Conservation (phyloP, 2,113 vertebrate genomes). For the Ammospiza nelsoni region DNA sequence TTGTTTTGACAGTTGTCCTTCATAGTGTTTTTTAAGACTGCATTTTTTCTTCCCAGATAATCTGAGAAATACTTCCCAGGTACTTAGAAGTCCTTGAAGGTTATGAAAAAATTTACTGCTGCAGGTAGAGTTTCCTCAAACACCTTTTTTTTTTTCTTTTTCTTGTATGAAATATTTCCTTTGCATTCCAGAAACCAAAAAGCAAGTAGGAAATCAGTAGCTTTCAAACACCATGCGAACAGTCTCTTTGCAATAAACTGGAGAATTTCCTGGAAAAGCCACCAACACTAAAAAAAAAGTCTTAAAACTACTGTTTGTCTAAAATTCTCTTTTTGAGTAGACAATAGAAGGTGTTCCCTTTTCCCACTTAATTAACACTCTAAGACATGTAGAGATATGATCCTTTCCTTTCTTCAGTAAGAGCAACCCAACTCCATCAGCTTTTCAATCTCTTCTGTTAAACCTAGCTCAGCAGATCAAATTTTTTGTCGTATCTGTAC, state of each 20-base stretch:
- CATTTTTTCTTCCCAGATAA: neutral
- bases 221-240: neutral
- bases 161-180: neutral
- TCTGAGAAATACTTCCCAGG: neutral
- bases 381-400: neutral
- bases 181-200: neutral
- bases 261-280: neutral
- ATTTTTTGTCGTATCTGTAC: neutral
- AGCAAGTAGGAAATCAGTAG: neutral
- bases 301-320: neutral
- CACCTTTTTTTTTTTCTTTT: accelerated
- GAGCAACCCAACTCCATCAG: neutral
- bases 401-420: neutral
- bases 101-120: neutral
- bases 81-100: neutral
- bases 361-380: neutral
- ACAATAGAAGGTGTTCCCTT: neutral
- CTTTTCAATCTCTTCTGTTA: neutral
- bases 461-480: neutral
- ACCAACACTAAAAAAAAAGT: neutral
- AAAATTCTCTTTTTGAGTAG: neutral
- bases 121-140: neutral
- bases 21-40: neutral
- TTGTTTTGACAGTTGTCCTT: neutral
- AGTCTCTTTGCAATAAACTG: neutral